These are phyloP conservation scores for Alectura lathami DNA, from an alignment of 2,113 vertebrate species.

Conservation along the genomic window DNA sequence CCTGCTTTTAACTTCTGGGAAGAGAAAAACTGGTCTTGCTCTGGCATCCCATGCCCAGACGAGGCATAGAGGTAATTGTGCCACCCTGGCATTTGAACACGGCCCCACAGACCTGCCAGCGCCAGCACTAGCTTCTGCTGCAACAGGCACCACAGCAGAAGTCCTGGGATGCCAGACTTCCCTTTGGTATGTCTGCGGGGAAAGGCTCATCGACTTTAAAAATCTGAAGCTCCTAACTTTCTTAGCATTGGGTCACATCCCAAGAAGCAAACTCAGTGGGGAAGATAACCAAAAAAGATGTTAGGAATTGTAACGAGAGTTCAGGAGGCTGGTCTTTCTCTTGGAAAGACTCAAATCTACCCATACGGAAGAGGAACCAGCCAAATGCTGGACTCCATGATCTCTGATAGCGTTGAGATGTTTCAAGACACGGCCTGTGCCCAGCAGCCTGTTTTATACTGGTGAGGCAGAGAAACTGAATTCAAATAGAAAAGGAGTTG, in stretches of 20 bases:
- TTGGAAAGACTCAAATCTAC: background rate
- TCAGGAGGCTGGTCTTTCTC: background rate
- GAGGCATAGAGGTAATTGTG: rapidly evolving
- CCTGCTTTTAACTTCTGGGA: background rate
- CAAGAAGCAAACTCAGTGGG: background rate
- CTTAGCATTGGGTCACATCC: background rate
- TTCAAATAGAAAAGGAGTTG: background rate
- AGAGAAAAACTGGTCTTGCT: background rate
- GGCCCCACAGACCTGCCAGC: background rate
- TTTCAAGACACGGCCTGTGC: background rate
- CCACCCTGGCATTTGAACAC: background rate
- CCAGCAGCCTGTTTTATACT: background rate
- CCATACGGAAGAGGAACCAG: background rate
- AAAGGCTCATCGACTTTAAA: background rate
- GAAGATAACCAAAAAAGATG: background rate
- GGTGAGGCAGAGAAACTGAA: background rate
- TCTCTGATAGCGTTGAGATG: background rate
- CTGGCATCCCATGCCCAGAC: background rate
- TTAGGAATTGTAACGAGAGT: background rate
- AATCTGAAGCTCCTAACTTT: background rate
- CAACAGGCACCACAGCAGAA: background rate
- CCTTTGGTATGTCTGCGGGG: background rate
- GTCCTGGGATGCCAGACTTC: background rate
- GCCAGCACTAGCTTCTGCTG: background rate
- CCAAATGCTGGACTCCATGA: background rate